A percentile compares a stretch with the other conserved stretches of the same genome.
phyloP scores from a whole-genome alignment of 2,113 vertebrate species.

The Potamarius usumacintae region DNA sequence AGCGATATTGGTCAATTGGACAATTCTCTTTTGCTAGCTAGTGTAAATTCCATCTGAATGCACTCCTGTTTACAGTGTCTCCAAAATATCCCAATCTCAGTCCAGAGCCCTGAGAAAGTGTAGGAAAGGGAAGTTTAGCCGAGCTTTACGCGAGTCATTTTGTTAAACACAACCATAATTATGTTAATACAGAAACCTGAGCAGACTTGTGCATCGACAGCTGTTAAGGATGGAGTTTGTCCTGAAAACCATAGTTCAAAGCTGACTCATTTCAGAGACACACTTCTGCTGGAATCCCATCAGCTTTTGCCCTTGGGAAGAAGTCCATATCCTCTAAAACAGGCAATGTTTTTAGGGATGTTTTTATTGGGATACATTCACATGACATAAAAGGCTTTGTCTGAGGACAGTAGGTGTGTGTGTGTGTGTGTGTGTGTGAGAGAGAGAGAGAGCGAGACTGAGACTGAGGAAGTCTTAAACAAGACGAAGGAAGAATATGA shows the following conservation, averaged over 20 bases:
- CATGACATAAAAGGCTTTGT: slow-evolving; percentile 14
- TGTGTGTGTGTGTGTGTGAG: neutral
- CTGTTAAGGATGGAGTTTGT: neutral
- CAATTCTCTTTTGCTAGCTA: neutral
- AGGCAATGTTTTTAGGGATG: slow-evolving; percentile 4
- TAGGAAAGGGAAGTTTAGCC: slow-evolving; percentile 29
- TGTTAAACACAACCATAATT: slow-evolving; percentile 40
- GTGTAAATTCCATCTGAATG: neutral
- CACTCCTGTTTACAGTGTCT: neutral
- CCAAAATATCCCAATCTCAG: slow-evolving; percentile 26
- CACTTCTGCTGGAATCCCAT: slow-evolving; percentile 27
- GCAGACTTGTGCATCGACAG: slow-evolving; percentile 35
- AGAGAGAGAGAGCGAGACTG: too few relatives aligned
- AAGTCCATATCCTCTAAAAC: slow-evolving; percentile 12
- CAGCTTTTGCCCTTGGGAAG: slow-evolving; percentile 21
- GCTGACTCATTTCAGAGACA: slow-evolving; percentile 33
- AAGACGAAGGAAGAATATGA: neutral
- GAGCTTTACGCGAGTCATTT: slow-evolving; percentile 31
- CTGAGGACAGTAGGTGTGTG: neutral
- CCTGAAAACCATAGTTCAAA: slow-evolving; percentile 12
- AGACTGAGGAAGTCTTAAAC: neutral
- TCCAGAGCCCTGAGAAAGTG: slow-evolving; percentile 37
- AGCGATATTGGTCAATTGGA: neutral
- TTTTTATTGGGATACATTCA: slow-evolving; percentile 21
- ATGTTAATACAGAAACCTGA: slow-evolving; percentile 49